Evolutionary conservation across 1,140 invertebrate genomes (phyloP).

Genomic region (Cepaea nemoralis): DNA sequence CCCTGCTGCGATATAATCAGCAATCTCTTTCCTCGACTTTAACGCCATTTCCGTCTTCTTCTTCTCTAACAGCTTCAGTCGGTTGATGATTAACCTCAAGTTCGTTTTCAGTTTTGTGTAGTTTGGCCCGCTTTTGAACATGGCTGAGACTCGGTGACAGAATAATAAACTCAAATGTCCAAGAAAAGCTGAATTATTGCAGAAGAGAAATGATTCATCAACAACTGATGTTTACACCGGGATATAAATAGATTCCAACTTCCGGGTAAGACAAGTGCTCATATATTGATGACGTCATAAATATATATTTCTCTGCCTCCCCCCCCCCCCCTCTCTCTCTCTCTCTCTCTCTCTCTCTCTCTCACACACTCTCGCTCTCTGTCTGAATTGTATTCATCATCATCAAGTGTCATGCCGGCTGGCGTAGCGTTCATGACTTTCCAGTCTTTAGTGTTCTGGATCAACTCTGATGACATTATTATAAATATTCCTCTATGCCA

Average conservation of each 20-base stretch:
- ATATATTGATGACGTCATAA: background rate
- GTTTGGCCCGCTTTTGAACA: slow-evolving; percentile 66
- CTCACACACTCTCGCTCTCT: too few relatives aligned
- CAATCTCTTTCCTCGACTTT: slow-evolving; percentile 97
- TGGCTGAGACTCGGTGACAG: slow-evolving; percentile 26
- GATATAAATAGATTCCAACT: background rate
- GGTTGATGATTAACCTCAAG: slow-evolving; percentile 89
- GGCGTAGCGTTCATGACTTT: too few relatives aligned
- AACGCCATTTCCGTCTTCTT: slow-evolving; percentile 97
- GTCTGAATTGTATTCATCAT: too few relatives aligned
- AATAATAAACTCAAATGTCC: too few relatives aligned
- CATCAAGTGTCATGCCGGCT: too few relatives aligned
- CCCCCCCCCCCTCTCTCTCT: too few relatives aligned
- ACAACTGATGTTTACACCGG: background rate
- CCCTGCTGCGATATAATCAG: slow-evolving; percentile 86
- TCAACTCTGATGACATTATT: too few relatives aligned
- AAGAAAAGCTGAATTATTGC: too few relatives aligned
- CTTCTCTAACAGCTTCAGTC: slow-evolving; percentile 95
- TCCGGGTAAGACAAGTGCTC: background rate
- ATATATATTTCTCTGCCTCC: too few relatives aligned
- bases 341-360: too few relatives aligned
- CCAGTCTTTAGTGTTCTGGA: too few relatives aligned
- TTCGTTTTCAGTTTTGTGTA: slow-evolving; percentile 93
- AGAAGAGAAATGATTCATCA: background rate
- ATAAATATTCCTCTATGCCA: too few relatives aligned